Base-by-base conservation (phyloP, 2,113 vertebrate species). In the Anguilla rostrata region DNA sequence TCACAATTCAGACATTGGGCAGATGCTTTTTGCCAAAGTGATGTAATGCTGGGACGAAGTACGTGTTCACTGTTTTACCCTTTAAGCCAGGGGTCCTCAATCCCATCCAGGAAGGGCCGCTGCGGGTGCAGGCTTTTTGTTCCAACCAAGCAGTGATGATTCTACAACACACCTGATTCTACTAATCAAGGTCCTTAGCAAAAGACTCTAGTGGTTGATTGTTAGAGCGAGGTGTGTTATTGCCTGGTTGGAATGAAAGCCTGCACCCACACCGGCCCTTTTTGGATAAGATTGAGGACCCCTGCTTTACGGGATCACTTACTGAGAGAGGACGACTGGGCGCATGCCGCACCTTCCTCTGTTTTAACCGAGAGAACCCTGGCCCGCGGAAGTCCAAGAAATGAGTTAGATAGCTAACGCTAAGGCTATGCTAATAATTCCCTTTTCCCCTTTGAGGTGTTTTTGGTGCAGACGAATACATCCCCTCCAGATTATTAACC, bases 301-400 rank as follows among this genome's bases (percentile, higher is more conserved):
- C 34, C 34, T 34, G 34, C 34, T 34, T 34, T 34, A 34, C 34
- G 83, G 84, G 83, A 85, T 80, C 88, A 81, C 84, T 87, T 91
- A 89, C 89, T 93, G 90, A 90, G 79, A 49, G 81, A 43, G 56
- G 85, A 86, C 84, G 89, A 84, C 43, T 49, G 85, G 88, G 88
- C 82, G 63, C 88, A 75, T 86, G 78, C 78, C 29, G 7, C 78
- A 80, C 5, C 12, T 39, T 78, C 40, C 15, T 29, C 12, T 80
- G 18, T 80, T 39, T 83, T 56, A 83, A 0, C n/a, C 5, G 16
- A 78, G 26, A 49, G 14, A 84, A 34, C 34, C 34, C 34, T 34
- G 34, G 34, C 11, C 40, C 34, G 26, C 66, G 49, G 46, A 78
- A 84, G 39, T 83, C 34, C 22, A 29, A 40, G 16, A 63, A 63